phyloP scores from a whole-genome alignment of 30 jellyfish, hydroid and myxozoan species.

The Nemopilema nomurai region DNA sequence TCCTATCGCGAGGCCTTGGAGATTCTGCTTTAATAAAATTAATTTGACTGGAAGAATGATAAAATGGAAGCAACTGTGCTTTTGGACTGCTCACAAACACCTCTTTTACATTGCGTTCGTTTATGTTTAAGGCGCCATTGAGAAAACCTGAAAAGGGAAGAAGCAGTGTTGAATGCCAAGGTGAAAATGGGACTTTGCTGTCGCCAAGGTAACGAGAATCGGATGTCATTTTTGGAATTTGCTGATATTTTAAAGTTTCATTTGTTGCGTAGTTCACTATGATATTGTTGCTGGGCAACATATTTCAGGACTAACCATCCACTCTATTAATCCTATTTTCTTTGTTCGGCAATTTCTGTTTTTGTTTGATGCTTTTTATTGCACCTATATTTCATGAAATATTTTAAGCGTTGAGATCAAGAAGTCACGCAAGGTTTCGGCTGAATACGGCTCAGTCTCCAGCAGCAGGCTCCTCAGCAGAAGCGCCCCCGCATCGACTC shows the following conservation, averaged over 20 bases:
- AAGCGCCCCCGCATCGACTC: constrained; percentile 96
- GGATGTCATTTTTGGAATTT: neutral
- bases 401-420: constrained; percentile 37
- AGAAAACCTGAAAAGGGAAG: constrained; percentile 27
- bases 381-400: neutral
- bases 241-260: too few species aligned
- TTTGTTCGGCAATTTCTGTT: neutral
- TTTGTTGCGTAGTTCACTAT: too few species aligned
- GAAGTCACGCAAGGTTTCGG: constrained; percentile 26
- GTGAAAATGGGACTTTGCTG: constrained; percentile 1
- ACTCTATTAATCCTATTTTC: neutral
- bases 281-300: too few species aligned
- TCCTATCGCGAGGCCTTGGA: too few species aligned
- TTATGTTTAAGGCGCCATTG: constrained; percentile 60
- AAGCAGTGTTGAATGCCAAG: constrained; percentile 6
- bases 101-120: neutral
- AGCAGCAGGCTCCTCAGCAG: constrained; percentile 62
- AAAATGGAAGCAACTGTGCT: neutral
- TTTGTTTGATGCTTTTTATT: neutral
- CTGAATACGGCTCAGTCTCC: constrained; percentile 15
- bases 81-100: too few species aligned
- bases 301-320: neutral
- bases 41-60: too few species aligned
- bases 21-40: too few species aligned
- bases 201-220: constrained; percentile 19